phyloP scores from a whole-genome alignment of 2,888 invertebrate genomes.

The Alcis repandata region DNA sequence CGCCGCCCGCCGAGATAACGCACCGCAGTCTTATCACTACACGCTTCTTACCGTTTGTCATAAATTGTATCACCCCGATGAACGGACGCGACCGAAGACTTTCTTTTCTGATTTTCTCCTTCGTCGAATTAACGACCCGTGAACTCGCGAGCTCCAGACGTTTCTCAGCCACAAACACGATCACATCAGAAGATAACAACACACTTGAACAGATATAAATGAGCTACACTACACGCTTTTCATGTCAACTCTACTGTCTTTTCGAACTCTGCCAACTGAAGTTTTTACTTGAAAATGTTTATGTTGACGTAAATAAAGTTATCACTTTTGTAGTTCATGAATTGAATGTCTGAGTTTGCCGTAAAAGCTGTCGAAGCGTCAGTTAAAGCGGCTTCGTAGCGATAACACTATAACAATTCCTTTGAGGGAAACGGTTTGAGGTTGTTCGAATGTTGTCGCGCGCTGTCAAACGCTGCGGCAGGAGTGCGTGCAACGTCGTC shows the following conservation, averaged over 20 bases:
- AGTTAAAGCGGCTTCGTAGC: slow-evolving; percentile 59
- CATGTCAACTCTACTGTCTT: slow-evolving; percentile 4
- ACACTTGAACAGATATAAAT: slow-evolving; percentile 52
- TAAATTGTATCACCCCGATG: slow-evolving; percentile 84
- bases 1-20: slow-evolving; percentile 69
- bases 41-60: slow-evolving; percentile 83
- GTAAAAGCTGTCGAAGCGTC: slow-evolving; percentile 44
- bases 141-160: slow-evolving; percentile 74
- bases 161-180: slow-evolving; percentile 78
- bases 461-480: slow-evolving; percentile 72
- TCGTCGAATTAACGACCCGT: slow-evolving; percentile 80
- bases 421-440: slow-evolving; percentile 71
- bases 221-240: slow-evolving; percentile 63
- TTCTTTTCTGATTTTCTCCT: slow-evolving; percentile 72
- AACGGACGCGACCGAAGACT: slow-evolving; percentile 74
- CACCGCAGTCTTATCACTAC: slow-evolving; percentile 78
- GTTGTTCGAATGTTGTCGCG: slow-evolving; percentile 77
- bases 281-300: slow-evolving; percentile 44
- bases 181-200: slow-evolving; percentile 66
- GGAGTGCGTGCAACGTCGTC: slow-evolving; percentile 51
- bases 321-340: slow-evolving; percentile 55
- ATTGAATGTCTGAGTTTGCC: slow-evolving; percentile 48
- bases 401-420: slow-evolving; percentile 77
- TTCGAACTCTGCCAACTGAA: slow-evolving; percentile 13
- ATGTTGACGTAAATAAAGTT: slow-evolving; percentile 60